phyloP scores from a whole-genome alignment of 2,113 vertebrate species.

The Chrysochloris asiatica region DNA sequence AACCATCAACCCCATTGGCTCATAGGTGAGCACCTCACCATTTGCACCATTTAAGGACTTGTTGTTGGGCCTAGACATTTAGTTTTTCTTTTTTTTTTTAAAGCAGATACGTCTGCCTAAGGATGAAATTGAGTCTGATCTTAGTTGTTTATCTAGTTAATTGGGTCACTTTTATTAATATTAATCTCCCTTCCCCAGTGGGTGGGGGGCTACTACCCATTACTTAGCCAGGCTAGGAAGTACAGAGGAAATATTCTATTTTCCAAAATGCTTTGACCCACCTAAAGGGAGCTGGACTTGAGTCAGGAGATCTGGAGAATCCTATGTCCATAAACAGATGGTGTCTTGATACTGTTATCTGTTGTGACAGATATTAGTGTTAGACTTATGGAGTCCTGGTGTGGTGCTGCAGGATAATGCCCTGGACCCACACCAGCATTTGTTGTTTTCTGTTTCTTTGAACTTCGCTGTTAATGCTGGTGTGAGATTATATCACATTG shows the following conservation, averaged over 20 bases:
- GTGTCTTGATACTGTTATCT: not conserved
- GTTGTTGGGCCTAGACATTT: not conserved
- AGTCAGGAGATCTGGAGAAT: not conserved
- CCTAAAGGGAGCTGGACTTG: not conserved
- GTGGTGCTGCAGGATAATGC: no score
- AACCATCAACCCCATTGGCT: not conserved
- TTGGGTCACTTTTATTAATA: not conserved
- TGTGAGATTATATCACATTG: no score
- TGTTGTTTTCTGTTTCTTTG: no score
- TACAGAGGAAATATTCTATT: not conserved
- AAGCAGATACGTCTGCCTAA: not conserved
- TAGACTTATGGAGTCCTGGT: not conserved
- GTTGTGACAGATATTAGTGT: not conserved
- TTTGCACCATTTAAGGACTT: not conserved
- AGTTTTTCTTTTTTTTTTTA: slow-evolving; percentile 52
- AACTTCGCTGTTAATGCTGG: no score
- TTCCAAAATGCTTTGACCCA: not conserved
- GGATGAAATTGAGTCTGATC: not conserved
- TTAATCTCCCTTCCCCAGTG: not conserved
- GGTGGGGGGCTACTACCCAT: not conserved
- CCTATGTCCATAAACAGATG: not conserved
- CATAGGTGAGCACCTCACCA: not conserved
- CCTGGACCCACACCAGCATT: no score
- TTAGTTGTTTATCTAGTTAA: not conserved
- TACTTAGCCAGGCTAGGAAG: not conserved